phyloP scores from a whole-genome alignment of 2,888 invertebrate genomes.

The Ganaspis brasiliensis region DNA sequence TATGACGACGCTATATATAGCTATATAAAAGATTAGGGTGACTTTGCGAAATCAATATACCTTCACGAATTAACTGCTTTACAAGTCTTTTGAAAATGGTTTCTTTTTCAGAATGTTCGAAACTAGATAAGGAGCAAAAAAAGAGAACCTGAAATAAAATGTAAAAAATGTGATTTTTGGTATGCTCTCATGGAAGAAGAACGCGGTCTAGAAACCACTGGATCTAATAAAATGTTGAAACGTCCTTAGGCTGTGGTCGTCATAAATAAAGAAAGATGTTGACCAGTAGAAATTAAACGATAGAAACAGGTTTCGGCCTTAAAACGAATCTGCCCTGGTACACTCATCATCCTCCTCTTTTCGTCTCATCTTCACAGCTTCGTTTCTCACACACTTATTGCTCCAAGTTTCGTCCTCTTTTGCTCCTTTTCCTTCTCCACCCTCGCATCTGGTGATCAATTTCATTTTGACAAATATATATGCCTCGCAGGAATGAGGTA shows the following conservation, averaged over 20 bases:
- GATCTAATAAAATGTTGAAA: slow-evolving; percentile 77
- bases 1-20: no score
- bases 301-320: slow-evolving; percentile 76
- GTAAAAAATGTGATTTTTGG: slow-evolving; percentile 40
- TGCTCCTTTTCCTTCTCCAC: slow-evolving; percentile 57
- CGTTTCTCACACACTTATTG: slow-evolving; percentile 61
- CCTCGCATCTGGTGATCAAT: slow-evolving; percentile 71
- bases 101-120: slow-evolving; percentile 40
- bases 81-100: background rate
- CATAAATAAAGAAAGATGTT: slow-evolving; percentile 77
- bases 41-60: slow-evolving; percentile 56
- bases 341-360: slow-evolving; percentile 59
- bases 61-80: slow-evolving; percentile 2
- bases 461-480: slow-evolving; percentile 65
- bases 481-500: slow-evolving; percentile 24
- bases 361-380: slow-evolving; percentile 54
- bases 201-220: slow-evolving; percentile 70
- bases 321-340: slow-evolving; percentile 65
- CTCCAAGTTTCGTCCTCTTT: slow-evolving; percentile 55
- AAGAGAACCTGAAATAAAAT: slow-evolving; percentile 22
- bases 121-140: no score
- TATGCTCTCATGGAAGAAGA: slow-evolving; percentile 50
- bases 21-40: slow-evolving; percentile 30
- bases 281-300: slow-evolving; percentile 78
- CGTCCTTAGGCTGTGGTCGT: slow-evolving; percentile 70